Conservation (phyloP, 2,888 invertebrate genomes). For the Bellardia pandia region DNA sequence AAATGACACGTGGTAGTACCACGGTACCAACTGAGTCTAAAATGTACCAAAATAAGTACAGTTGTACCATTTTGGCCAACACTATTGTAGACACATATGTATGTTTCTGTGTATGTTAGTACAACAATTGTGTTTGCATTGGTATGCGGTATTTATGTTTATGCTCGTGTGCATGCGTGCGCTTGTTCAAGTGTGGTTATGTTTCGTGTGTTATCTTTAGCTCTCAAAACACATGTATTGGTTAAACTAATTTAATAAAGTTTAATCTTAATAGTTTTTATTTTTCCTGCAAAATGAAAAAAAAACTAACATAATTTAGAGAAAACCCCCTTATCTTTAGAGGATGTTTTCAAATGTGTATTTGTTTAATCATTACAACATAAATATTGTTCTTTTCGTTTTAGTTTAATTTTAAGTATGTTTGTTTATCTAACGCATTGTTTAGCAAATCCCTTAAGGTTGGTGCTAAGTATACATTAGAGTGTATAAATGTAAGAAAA, state of each 20-base stretch:
- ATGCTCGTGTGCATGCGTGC: background rate
- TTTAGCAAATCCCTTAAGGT: slow-evolving; percentile 42
- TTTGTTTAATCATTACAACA: slow-evolving; percentile 43
- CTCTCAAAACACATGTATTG: slow-evolving; percentile 52
- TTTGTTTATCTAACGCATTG: background rate
- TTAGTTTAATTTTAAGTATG: background rate
- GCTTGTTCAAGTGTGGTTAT: slow-evolving; percentile 27
- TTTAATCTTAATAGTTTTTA: slow-evolving; percentile 49
- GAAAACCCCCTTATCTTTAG: slow-evolving; percentile 2
- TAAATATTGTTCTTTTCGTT: slow-evolving; percentile 29
- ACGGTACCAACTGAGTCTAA: too few relatives aligned
- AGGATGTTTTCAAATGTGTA: background rate
- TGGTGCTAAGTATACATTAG: background rate
- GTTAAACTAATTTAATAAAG: slow-evolving; percentile 65
- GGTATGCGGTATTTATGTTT: slow-evolving; percentile 10
- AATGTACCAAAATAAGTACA: too few relatives aligned
- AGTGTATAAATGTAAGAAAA: slow-evolving; percentile 5
- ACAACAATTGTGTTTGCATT: slow-evolving; percentile 19
- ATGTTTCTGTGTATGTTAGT: background rate
- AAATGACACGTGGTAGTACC: too few relatives aligned
- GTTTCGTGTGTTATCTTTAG: slow-evolving; percentile 54
- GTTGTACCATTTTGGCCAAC: too few relatives aligned
- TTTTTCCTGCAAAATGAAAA: background rate
- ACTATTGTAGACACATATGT: too few relatives aligned
- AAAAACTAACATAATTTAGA: background rate